A percentile compares a stretch with the other conserved stretches of the same genome.
phyloP scores from a whole-genome alignment of 2,888 invertebrate genomes.

The Ochropleura plecta region DNA sequence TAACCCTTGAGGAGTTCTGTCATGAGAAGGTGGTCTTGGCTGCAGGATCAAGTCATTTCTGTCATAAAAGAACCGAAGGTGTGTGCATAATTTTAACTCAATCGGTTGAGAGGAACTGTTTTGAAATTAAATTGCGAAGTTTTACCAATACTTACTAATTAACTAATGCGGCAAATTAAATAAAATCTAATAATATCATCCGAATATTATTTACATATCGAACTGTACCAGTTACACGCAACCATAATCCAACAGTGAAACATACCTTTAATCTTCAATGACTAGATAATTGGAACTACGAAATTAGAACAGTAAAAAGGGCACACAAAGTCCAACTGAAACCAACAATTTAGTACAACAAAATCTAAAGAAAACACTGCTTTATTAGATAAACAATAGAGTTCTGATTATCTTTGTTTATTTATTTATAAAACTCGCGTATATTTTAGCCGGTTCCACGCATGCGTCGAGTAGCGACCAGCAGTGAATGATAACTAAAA shows the following conservation, averaged over 20 bases:
- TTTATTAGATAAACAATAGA: slow-evolving; percentile 15
- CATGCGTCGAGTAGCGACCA: slow-evolving; percentile 63
- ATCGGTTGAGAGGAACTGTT: too few species aligned
- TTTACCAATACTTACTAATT: too few species aligned
- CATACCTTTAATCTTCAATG: slow-evolving; percentile 61
- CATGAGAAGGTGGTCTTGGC: too few species aligned
- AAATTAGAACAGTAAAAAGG: slow-evolving; percentile 42
- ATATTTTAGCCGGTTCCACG: slow-evolving; percentile 50
- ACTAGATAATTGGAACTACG: slow-evolving; percentile 39
- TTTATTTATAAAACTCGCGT: slow-evolving; percentile 53
- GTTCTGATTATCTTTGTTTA: slow-evolving; percentile 20
- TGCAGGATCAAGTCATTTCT: too few species aligned
- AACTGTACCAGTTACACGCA: slow-evolving; percentile 25
- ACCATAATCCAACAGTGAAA: slow-evolving; percentile 41
- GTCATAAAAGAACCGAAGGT: too few species aligned
- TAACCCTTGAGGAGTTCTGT: too few species aligned
- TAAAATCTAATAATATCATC: too few species aligned
- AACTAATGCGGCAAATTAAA: too few species aligned
- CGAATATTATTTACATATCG: not conserved
- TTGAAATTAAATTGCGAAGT: too few species aligned
- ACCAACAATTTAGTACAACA: slow-evolving; percentile 17
- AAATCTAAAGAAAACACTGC: slow-evolving; percentile 27
- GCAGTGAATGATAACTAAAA: slow-evolving; percentile 51
- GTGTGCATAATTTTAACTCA: too few species aligned
- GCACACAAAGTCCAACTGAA: slow-evolving; percentile 32